Base-by-base conservation (phyloP, 2,888 invertebrate genomes). In the Ligdia adustata region DNA sequence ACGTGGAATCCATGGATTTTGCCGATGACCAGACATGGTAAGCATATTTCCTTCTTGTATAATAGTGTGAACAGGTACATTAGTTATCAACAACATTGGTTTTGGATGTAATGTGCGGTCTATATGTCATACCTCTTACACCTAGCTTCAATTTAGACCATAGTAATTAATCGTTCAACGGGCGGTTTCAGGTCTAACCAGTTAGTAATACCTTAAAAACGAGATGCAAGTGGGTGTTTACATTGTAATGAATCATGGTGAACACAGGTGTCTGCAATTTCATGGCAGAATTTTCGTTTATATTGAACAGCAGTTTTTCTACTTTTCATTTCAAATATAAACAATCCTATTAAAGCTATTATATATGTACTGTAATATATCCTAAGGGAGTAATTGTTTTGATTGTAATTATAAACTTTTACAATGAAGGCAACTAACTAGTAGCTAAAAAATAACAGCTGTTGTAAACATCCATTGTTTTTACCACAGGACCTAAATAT, bases 21-120 rank as follows among this genome's bases (percentile, higher is more conserved):
- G 81, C 82, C 53, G 88, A 92, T 78, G 87, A 91, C 72, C 92
- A 92, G 82, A 91, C 91, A 60, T 93, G 93, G 93, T 93, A 70
- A 84, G 91, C 73, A 54, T 45, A 9, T 31, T 20, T 41, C 4
- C 24, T 33, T 42, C 20, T 50, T 15, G 40, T 34, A 38, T 22
- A 37, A 43, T 6, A 33, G 43, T 11, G 7, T 20, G 13, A 34
- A 5, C 45, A 49, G 48, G 45, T 52, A 55, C 34, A 50, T 4
- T 37, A 9, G 7, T 34, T 6, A 1, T 39, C n/a, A 15, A 13
- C 3, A 28, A 24, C 16, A 37, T n/a, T 9, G 9, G 12, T 44
- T 27, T 18, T 27, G 9, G 64, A 58, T 60, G 6, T 62, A 64
- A 40, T 55, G 63, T 56, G 57, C 51, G 53, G 55, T 69, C 60